These are phyloP conservation scores for Drosophila serrata DNA, from an alignment of 1,140 invertebrate species.

Conservation along the genomic window DNA sequence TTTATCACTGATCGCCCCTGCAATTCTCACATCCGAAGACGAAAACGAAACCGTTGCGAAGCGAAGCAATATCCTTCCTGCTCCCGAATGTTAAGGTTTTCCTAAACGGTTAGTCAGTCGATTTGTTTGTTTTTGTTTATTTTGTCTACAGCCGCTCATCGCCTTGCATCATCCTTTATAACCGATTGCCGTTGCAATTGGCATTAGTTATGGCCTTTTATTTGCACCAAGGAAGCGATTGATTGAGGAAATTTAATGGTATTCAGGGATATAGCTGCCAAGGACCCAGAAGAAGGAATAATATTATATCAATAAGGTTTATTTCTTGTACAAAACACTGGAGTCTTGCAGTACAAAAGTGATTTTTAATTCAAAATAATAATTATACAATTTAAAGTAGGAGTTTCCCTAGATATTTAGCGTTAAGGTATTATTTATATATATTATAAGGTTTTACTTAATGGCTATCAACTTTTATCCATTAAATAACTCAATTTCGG, in stretches of 20 bases:
- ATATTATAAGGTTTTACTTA: no score
- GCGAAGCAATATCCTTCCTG: conserved; percentile 1
- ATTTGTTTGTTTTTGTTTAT: conserved; percentile 54
- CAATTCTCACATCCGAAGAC: conserved; percentile 40
- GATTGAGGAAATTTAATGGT: conserved; percentile 1
- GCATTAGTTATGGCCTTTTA: conserved; percentile 41
- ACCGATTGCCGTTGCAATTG: conserved; percentile 55
- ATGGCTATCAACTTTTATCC: no score
- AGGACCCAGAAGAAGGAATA: no score
- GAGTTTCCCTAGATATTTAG: no score
- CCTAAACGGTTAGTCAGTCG: conserved; percentile 50
- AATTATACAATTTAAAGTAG: no score
- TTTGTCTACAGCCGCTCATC: conserved; percentile 39
- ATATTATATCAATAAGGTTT: no score
- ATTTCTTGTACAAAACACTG: no score
- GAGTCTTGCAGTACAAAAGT: no score
- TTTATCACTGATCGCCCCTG: conserved; percentile 73
- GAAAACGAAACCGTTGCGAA: no score
- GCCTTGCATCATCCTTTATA: conserved; percentile 12
- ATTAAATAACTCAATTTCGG: no score
- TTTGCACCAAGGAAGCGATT: background rate
- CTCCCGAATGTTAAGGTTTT: conserved; percentile 6
- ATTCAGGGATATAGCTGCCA: background rate
- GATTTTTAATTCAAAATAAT: no score
- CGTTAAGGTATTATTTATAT: no score